These are phyloP conservation scores for Cecidostiba fungosa DNA, from an alignment of 2,888 invertebrate species.

Conservation along the genomic window DNA sequence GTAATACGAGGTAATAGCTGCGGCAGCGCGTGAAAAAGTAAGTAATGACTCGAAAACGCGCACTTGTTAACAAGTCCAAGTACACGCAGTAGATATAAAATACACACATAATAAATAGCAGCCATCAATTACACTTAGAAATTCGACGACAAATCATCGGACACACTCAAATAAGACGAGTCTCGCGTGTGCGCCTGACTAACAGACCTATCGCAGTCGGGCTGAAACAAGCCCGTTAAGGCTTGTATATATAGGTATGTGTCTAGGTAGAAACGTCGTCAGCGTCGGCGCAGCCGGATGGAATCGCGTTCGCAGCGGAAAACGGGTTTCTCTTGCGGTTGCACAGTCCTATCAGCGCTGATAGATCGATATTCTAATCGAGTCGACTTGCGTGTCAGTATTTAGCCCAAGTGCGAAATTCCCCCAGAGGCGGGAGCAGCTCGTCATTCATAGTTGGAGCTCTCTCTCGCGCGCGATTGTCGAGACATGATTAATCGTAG, in stretches of 20 bases:
- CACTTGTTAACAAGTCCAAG: constrained; percentile 14
- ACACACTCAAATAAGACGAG: constrained; percentile 42
- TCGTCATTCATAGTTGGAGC: constrained; percentile 40
- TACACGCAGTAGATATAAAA: background rate
- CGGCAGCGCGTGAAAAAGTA: too few species aligned
- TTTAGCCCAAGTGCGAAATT: constrained; percentile 62
- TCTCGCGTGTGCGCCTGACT: background rate
- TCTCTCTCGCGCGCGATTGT: constrained; percentile 43
- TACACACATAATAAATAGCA: constrained; percentile 44
- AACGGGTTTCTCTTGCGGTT: constrained; percentile 41
- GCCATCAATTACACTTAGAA: constrained; percentile 25
- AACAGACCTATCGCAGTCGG: background rate
- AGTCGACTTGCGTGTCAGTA: constrained; percentile 51
- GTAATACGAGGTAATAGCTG: too few species aligned
- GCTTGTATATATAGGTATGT: too few species aligned
- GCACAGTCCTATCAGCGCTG: constrained; percentile 33
- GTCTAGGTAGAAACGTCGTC: background rate
- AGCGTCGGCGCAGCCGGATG: background rate
- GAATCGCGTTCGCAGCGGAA: background rate
- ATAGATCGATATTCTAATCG: constrained; percentile 62
- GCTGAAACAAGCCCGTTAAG: too few species aligned
- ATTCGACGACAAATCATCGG: constrained; percentile 54
- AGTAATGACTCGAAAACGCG: too few species aligned
- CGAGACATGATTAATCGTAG: constrained; percentile 59
- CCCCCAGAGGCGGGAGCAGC: constrained; percentile 53